These are phyloP conservation scores for Cheilosia grossa DNA, from an alignment of 2,888 invertebrate genomes.

Conservation along the genomic window DNA sequence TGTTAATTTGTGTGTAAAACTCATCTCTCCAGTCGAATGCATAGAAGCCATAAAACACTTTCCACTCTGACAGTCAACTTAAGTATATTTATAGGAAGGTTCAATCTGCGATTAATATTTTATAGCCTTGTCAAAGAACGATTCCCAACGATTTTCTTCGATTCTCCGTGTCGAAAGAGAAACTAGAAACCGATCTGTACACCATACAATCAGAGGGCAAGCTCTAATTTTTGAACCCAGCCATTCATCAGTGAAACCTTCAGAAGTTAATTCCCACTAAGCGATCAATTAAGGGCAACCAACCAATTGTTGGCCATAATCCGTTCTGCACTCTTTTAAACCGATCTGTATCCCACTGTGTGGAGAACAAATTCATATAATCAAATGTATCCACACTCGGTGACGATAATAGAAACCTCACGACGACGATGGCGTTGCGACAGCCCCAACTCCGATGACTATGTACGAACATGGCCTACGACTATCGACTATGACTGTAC, in stretches of 20 bases:
- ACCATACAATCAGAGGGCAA: not conserved
- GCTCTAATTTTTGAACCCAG: not conserved
- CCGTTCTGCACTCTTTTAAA: conserved; percentile 64
- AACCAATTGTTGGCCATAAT: conserved; percentile 55
- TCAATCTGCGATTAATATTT: not conserved
- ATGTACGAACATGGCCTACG: not conserved
- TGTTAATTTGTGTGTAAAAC: no score
- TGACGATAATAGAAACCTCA: conserved; percentile 70
- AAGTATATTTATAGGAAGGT: not conserved
- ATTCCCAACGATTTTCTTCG: not conserved
- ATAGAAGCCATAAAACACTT: no score
- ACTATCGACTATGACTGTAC: conserved; percentile 32
- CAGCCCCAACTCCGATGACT: not conserved
- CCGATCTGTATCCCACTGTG: conserved; percentile 69
- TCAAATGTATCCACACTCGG: conserved; percentile 63
- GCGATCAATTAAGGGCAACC: conserved; percentile 68
- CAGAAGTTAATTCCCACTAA: conserved; percentile 56
- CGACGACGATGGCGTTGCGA: conserved; percentile 14
- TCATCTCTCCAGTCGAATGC: no score
- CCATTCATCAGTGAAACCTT: conserved; percentile 43
- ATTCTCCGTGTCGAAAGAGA: conserved; percentile 7
- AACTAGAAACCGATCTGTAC: not conserved
- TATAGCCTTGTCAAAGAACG: not conserved
- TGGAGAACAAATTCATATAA: conserved; percentile 70
- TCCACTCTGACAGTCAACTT: not conserved